Evolutionary conservation across 2,888 invertebrate genomes (phyloP).

Genomic region (Ariolimax columbianus): DNA sequence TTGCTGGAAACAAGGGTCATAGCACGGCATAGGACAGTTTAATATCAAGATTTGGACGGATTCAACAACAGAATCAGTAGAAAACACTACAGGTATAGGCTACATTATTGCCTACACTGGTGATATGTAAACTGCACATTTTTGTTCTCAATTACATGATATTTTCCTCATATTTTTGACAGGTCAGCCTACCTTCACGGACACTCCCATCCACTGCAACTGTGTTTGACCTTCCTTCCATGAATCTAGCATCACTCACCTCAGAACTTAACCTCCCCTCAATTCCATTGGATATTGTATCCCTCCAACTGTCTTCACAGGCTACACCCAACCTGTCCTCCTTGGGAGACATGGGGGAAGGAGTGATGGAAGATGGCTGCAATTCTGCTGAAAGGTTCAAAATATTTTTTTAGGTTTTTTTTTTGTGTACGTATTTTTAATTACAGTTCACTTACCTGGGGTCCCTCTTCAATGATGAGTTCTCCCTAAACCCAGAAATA

Average conservation of each 20-base stretch:
- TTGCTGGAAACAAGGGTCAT: too few species aligned
- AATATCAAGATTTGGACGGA: too few species aligned
- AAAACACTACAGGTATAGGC: too few species aligned
- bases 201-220: conserved; percentile 28
- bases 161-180: not conserved
- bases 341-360: conserved; percentile 26
- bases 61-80: too few species aligned
- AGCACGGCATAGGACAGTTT: too few species aligned
- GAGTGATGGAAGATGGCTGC: not conserved
- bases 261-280: conserved; percentile 52
- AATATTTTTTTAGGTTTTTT: not conserved
- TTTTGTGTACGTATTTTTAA: too few species aligned
- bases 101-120: too few species aligned
- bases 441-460: too few species aligned
- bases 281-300: conserved; percentile 48
- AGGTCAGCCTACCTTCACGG: conserved; percentile 25
- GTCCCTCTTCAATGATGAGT: too few species aligned
- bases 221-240: conserved; percentile 4
- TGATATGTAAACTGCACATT: too few species aligned
- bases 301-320: conserved; percentile 45
- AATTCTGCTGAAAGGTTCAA: not conserved
- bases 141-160: not conserved
- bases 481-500: too few species aligned
- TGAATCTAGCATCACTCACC: conserved; percentile 31
- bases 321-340: conserved; percentile 44